Evolutionary conservation across 2,888 invertebrate species (phyloP), one percentile per base, ranked within the genome.

Genomic region (Glaucopsyche alexis): DNA sequence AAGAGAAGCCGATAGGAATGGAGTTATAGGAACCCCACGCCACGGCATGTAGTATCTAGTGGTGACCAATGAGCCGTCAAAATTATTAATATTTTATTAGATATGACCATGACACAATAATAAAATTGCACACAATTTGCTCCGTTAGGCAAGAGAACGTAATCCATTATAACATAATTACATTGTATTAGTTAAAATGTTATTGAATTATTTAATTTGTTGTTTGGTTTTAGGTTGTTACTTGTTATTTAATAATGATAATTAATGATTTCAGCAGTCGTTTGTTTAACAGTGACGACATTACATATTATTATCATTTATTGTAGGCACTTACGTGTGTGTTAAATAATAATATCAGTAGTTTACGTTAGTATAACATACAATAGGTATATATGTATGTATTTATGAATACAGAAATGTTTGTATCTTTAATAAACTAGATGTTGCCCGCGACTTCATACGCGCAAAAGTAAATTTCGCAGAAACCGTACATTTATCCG

Each of bases 21-120:
- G n/a, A n/a, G n/a, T n/a, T n/a, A n/a, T n/a, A n/a, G n/a, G n/a
- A n/a, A n/a, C n/a, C n/a, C n/a, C n/a, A n/a, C n/a, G n/a, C n/a
- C n/a, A n/a, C n/a, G n/a, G n/a, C n/a, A n/a, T n/a, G n/a, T n/a
- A n/a, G n/a, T n/a, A n/a, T n/a, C n/a, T 19, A 16, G 50, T 50
- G 9, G 11, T 47, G 9, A 13, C 8, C n/a, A 50, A n/a, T 50
- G 7, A 38, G 60, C 60, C 55, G 19, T 55, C 19, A 60, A 60
- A 60, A 60, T 60, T 38, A 38, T 60, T 14, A 29, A 29, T 29
- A 29, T 55, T 11, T 19, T 4, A 64, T n/a, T 66, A 45, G 8
- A 66, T n/a, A n/a, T 16, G 67, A 45, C 67, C 67, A 67, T 67
- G 67, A 67, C 67, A 67, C 19, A 45, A 45, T 45, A 45, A 42